These are phyloP conservation scores for Rhea pennata DNA, from an alignment of 2,113 vertebrate genomes.

Conservation along the genomic window DNA sequence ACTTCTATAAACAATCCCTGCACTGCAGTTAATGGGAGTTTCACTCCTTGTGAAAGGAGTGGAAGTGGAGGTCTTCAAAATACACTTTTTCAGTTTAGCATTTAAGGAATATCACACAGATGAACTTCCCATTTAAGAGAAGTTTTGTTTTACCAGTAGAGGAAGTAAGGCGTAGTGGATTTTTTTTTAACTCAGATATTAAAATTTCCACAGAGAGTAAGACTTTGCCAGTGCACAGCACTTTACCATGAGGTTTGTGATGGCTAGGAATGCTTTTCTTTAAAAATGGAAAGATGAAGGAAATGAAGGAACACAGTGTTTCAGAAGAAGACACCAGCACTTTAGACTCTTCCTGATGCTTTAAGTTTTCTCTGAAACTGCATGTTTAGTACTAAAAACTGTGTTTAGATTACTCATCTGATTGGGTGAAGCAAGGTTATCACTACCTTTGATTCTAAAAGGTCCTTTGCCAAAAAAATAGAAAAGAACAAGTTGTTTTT, in stretches of 20 bases:
- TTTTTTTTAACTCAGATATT: neutral
- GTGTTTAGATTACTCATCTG: neutral
- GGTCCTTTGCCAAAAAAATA: neutral
- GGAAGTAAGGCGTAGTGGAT: neutral
- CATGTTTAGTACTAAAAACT: neutral
- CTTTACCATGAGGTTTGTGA: neutral
- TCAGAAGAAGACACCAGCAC: neutral
- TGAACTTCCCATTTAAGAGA: neutral
- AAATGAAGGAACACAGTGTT: neutral
- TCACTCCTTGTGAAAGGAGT: neutral
- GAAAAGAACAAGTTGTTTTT: neutral
- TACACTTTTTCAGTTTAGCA: neutral
- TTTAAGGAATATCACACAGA: neutral
- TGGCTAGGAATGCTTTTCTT: neutral
- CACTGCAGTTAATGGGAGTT: neutral
- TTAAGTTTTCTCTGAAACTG: neutral
- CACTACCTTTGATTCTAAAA: neutral
- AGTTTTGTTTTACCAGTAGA: neutral
- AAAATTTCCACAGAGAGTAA: neutral
- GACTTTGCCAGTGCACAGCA: neutral
- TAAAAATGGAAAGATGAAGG: neutral
- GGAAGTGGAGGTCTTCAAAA: neutral
- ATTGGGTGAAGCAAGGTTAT: neutral
- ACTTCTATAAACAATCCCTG: neutral
- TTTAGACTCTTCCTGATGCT: neutral